Evolutionary conservation across 1,140 invertebrate species (phyloP).

Genomic region (Trichomalopsis sarcophagae): DNA sequence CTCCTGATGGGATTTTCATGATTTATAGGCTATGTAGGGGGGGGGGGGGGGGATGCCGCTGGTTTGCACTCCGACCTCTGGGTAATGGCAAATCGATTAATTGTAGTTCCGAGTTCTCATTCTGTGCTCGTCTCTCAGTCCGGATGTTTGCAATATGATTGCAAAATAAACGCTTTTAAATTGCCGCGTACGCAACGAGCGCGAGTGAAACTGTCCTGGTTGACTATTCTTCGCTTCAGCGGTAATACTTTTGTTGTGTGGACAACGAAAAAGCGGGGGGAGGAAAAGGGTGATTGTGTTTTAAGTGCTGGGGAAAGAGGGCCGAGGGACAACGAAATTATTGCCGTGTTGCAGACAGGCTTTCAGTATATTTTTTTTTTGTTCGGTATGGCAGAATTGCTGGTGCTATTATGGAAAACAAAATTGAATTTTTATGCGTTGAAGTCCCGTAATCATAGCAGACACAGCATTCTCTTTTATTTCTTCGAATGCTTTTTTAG

Average conservation of each 20-base stretch:
- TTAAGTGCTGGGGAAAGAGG: background rate
- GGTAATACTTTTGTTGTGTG: background rate
- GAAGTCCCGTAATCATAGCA: background rate
- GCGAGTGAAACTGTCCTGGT: background rate
- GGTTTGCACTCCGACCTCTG: background rate
- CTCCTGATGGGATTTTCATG: constrained; percentile 50
- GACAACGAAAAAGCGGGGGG: background rate
- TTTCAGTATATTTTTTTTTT: background rate
- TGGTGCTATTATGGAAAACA: background rate
- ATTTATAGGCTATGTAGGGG: constrained; percentile 36
- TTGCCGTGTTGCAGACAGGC: background rate
- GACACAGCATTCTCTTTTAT: no score
- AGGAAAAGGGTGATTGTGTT: background rate
- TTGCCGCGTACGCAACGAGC: background rate
- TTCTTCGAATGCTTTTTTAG: no score
- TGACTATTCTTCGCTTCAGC: background rate
- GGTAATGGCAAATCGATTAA: constrained; percentile 47
- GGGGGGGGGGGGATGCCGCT: background rate
- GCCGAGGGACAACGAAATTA: background rate
- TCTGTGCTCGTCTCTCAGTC: background rate
- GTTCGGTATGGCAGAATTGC: background rate
- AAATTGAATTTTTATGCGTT: background rate
- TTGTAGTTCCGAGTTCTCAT: background rate
- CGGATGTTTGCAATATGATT: constrained; percentile 27
- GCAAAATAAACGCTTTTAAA: constrained; percentile 31